Conservation (phyloP, 2,113 vertebrate species). For the Ellobius talpinus region DNA sequence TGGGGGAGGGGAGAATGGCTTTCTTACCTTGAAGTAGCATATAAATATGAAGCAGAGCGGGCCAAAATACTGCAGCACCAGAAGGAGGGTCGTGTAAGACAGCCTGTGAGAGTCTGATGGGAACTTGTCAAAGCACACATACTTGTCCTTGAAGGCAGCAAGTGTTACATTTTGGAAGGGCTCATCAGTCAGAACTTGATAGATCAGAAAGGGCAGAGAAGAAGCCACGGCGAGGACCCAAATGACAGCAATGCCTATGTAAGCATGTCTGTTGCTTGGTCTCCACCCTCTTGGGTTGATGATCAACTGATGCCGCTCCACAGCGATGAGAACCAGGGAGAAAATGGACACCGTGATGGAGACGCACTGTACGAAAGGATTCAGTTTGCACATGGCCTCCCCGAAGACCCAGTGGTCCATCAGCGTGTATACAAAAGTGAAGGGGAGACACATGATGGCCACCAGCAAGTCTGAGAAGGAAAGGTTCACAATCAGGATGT, state of each 20-base stretch:
- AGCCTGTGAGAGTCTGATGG: slow-evolving; percentile 90
- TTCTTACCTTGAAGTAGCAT: slow-evolving; percentile 94
- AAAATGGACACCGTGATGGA: slow-evolving; percentile 93
- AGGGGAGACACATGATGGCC: slow-evolving; percentile 92
- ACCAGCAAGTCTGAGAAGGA: slow-evolving; percentile 93
- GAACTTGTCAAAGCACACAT: slow-evolving; percentile 92
- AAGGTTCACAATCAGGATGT: slow-evolving; percentile 94
- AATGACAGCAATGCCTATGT: slow-evolving; percentile 90
- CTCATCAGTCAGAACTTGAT: slow-evolving; percentile 90
- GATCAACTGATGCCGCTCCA: slow-evolving; percentile 93
- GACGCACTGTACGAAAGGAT: slow-evolving; percentile 92
- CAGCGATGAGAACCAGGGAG: slow-evolving; percentile 92
- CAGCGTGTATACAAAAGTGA: slow-evolving; percentile 93
- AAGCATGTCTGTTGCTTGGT: slow-evolving; percentile 91
- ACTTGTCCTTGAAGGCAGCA: slow-evolving; percentile 91
- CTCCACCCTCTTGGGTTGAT: slow-evolving; percentile 93
- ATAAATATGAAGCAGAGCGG: slow-evolving; percentile 94
- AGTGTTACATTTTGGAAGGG: slow-evolving; percentile 90
- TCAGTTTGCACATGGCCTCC: slow-evolving; percentile 92
- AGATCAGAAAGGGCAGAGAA: slow-evolving; percentile 91
- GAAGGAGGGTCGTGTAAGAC: slow-evolving; percentile 90
- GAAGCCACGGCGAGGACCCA: slow-evolving; percentile 90
- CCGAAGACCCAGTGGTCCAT: slow-evolving; percentile 96
- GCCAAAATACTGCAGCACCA: slow-evolving; percentile 92
- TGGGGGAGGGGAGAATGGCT: background rate